Evolutionary conservation across 2,888 invertebrate species (phyloP).

Genomic region (Silvanus unidentatus): DNA sequence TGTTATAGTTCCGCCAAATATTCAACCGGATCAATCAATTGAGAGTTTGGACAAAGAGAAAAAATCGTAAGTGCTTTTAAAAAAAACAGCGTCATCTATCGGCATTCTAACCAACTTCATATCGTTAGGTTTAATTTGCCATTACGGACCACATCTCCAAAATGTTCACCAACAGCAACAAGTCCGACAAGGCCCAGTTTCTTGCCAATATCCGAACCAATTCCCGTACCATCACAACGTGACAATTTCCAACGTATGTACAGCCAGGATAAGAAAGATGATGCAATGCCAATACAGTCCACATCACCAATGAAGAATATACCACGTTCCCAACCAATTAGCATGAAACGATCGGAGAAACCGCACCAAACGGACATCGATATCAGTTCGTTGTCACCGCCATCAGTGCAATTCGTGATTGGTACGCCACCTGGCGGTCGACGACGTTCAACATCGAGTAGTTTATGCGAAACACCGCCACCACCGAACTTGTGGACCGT

Average conservation of each 20-base stretch:
- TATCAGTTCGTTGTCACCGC: constrained; percentile 88
- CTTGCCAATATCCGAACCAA: constrained; percentile 67
- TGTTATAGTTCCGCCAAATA: constrained; percentile 69
- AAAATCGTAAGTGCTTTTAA: constrained; percentile 15
- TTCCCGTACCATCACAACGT: constrained; percentile 67
- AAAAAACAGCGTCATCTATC: neutral
- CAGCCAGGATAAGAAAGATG: constrained; percentile 25
- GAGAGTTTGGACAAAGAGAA: constrained; percentile 37
- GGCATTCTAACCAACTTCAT: neutral
- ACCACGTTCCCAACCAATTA: constrained; percentile 81
- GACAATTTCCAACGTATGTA: constrained; percentile 49
- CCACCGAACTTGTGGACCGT: constrained; percentile 80
- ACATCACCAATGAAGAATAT: constrained; percentile 37
- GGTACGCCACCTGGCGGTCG: constrained; percentile 73
- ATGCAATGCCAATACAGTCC: constrained; percentile 15
- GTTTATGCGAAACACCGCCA: constrained; percentile 65
- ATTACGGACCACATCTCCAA: constrained; percentile 19
- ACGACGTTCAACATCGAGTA: constrained; percentile 61
- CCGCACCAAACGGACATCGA: constrained; percentile 74
- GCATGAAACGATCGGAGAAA: constrained; percentile 70
- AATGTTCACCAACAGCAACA: constrained; percentile 6
- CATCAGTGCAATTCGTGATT: constrained; percentile 80
- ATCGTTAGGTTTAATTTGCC: constrained; percentile 17
- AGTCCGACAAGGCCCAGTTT: constrained; percentile 65
- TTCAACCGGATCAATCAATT: constrained; percentile 57